These are phyloP conservation scores for Salticus scenicus DNA, from an alignment of 2,888 invertebrate species.

Conservation along the genomic window DNA sequence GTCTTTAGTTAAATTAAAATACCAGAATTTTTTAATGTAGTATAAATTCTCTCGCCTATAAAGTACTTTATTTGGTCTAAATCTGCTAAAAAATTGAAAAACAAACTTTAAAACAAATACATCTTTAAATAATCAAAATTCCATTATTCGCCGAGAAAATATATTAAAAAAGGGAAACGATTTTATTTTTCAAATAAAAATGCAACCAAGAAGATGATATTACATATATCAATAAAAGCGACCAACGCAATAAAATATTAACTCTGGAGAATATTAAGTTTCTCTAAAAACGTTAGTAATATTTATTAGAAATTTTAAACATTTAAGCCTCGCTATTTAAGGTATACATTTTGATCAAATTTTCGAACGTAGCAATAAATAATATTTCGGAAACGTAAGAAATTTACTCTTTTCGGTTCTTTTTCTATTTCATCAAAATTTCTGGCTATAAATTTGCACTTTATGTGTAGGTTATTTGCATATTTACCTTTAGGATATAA, in stretches of 20 bases:
- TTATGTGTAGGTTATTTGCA: too few species aligned
- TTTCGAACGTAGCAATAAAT: neutral
- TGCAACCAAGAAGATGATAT: neutral
- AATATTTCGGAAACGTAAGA: neutral
- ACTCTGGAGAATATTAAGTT: neutral
- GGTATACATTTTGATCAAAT: neutral
- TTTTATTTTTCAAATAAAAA: constrained; percentile 5
- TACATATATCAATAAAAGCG: neutral
- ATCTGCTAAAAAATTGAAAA: neutral
- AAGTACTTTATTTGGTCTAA: neutral
- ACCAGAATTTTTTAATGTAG: too few species aligned
- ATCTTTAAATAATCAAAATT: neutral
- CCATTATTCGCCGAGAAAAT: neutral
- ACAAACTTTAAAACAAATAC: neutral
- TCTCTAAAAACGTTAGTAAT: neutral
- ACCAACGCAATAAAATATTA: constrained; percentile 1
- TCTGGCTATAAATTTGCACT: neutral
- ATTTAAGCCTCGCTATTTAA: neutral
- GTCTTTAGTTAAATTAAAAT: too few species aligned
- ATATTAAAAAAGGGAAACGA: neutral
- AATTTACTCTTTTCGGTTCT: neutral
- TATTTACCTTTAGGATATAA: too few species aligned
- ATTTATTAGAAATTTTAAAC: neutral
- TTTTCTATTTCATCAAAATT: neutral
- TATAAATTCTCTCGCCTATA: too few species aligned